Conservation (phyloP, 2,797 vertebrate species). For the Threskiornis aethiopicus region DNA sequence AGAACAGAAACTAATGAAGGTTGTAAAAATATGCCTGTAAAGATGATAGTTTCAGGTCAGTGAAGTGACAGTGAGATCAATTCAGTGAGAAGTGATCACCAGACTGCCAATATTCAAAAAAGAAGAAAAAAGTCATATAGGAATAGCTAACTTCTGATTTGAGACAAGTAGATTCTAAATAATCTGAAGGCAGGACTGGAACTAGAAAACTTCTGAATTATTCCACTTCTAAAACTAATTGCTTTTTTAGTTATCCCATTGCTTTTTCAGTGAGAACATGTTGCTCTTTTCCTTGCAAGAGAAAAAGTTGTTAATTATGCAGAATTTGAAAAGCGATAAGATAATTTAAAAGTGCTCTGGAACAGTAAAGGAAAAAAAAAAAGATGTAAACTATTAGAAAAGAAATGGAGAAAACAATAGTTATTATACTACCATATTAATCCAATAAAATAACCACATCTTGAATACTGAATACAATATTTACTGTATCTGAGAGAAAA, state of each 20-base stretch:
- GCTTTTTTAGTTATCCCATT: accelerated
- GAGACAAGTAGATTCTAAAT: background rate
- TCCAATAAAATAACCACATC: background rate
- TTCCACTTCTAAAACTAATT: background rate
- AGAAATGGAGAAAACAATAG: background rate
- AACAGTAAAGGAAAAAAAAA: background rate
- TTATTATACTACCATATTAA: background rate
- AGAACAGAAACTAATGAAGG: background rate
- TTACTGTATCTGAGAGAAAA: background rate
- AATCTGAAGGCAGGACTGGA: background rate
- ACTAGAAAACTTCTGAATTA: background rate
- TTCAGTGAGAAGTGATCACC: background rate
- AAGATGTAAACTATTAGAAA: background rate
- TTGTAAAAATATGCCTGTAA: background rate
- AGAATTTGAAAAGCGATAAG: background rate
- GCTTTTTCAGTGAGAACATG: background rate
- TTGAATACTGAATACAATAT: background rate
- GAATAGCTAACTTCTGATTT: background rate
- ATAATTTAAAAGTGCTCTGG: background rate
- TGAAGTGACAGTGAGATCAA: background rate
- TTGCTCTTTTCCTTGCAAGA: background rate
- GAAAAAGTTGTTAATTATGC: background rate
- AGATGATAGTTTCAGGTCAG: background rate
- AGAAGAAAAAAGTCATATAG: background rate
- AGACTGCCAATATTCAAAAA: background rate